Percentiles rank a stretch among this genome's conserved stretches.
These are phyloP conservation scores for Muscicapa adusta DNA, from an alignment of 2,113 vertebrate species.

Conservation along the genomic window DNA sequence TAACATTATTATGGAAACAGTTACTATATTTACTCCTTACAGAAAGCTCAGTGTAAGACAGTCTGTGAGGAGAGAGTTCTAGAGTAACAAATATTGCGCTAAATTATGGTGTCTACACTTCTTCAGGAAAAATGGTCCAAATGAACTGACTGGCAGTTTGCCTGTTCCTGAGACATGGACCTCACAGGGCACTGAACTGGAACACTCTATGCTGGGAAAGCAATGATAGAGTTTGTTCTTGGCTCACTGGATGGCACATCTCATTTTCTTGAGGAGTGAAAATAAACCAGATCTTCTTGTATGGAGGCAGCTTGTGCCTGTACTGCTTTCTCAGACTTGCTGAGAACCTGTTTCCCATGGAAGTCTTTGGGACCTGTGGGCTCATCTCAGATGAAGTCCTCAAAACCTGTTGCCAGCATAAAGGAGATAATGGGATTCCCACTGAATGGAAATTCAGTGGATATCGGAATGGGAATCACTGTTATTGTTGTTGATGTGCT, in stretches of 20 bases:
- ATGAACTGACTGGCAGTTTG: conserved; percentile 11
- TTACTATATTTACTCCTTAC: conserved; percentile 55
- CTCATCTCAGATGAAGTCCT: not conserved
- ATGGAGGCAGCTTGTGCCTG: not conserved
- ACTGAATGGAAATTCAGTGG: too few relatives aligned
- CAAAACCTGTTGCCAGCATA: not conserved
- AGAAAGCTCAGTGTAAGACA: not conserved
- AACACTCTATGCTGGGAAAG: not conserved
- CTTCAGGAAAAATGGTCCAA: not conserved
- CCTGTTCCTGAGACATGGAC: not conserved
- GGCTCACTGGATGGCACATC: conserved; percentile 7
- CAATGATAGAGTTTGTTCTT: not conserved
- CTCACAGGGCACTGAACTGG: not conserved
- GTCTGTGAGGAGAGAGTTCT: not conserved
- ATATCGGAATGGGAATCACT: not conserved
- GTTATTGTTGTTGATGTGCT: not conserved
- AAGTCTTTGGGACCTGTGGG: not conserved
- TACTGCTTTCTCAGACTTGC: not conserved
- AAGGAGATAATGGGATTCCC: not conserved
- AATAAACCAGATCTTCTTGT: not conserved
- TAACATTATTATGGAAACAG: conserved; percentile 56
- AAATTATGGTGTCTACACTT: not conserved
- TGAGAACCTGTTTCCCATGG: not conserved
- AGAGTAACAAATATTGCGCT: not conserved
- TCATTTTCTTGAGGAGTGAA: not conserved